These are phyloP conservation scores for Pteruthius melanotis DNA, from an alignment of 2,113 vertebrate genomes.

Conservation along the genomic window DNA sequence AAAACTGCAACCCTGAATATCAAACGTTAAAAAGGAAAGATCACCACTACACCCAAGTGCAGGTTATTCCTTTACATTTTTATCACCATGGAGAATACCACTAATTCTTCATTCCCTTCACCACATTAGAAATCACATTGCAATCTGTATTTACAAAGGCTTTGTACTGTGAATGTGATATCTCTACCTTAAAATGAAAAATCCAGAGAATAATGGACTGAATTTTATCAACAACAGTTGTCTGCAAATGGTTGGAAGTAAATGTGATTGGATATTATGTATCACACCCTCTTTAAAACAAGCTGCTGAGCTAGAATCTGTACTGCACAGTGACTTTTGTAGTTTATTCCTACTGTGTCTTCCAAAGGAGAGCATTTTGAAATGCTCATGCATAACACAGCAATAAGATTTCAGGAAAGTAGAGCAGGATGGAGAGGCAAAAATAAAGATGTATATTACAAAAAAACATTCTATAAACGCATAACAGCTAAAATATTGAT, in stretches of 20 bases:
- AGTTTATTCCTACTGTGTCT: neutral
- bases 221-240: neutral
- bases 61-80: neutral
- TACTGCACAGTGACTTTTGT: neutral
- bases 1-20: neutral
- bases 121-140: neutral
- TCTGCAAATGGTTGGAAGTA: neutral
- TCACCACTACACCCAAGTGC: neutral
- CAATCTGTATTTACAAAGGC: neutral
- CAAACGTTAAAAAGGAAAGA: neutral
- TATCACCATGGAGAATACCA: neutral
- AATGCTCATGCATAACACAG: neutral
- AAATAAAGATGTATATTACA: neutral
- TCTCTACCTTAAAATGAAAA: neutral
- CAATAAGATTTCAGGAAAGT: neutral
- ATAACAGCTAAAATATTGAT: neutral
- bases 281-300: neutral
- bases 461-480: neutral
- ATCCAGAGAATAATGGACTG: neutral
- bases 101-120: neutral
- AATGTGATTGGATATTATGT: neutral
- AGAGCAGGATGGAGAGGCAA: neutral
- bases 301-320: neutral
- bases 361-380: neutral
- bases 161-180: neutral